phyloP scores from a whole-genome alignment of 2,113 vertebrate species.

The Boulengerochromis microlepis region DNA sequence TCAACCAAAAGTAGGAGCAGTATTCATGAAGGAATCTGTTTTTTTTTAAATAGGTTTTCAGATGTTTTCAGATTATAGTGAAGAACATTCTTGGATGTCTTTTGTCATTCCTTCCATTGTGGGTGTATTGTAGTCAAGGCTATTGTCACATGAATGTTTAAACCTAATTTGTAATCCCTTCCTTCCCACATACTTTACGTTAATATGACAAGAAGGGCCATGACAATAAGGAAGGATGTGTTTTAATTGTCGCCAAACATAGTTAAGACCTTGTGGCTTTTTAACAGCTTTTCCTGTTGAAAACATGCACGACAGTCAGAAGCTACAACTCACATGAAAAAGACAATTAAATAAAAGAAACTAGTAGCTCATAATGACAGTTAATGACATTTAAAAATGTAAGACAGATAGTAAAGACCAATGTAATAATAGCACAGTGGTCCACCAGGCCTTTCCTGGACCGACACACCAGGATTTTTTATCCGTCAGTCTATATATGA shows the following conservation, averaged over 20 bases:
- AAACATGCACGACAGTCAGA: not conserved
- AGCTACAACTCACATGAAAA: not conserved
- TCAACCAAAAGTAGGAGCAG: not conserved
- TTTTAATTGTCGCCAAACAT: not conserved
- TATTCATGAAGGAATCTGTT: not conserved
- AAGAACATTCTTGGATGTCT: not conserved
- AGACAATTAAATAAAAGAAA: not conserved
- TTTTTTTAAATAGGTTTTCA: not conserved
- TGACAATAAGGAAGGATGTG: slow-evolving; percentile 29
- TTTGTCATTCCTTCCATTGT: not conserved
- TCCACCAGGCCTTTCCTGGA: not conserved
- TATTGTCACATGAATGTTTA: not conserved
- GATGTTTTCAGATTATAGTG: not conserved
- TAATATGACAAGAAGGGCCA: not conserved
- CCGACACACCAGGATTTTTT: not conserved
- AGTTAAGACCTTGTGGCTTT: slow-evolving; percentile 4
- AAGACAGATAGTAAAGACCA: not conserved
- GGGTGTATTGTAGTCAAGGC: not conserved
- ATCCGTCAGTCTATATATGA: not conserved
- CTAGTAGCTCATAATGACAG: not conserved
- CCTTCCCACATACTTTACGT: not conserved
- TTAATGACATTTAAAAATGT: not conserved
- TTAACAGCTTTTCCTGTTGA: not conserved
- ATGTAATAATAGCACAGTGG: not conserved
- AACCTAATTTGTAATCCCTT: not conserved